These are phyloP conservation scores for Heliopora coerulea DNA, from an alignment of 92 coral and sea anemone species.

Conservation along the genomic window DNA sequence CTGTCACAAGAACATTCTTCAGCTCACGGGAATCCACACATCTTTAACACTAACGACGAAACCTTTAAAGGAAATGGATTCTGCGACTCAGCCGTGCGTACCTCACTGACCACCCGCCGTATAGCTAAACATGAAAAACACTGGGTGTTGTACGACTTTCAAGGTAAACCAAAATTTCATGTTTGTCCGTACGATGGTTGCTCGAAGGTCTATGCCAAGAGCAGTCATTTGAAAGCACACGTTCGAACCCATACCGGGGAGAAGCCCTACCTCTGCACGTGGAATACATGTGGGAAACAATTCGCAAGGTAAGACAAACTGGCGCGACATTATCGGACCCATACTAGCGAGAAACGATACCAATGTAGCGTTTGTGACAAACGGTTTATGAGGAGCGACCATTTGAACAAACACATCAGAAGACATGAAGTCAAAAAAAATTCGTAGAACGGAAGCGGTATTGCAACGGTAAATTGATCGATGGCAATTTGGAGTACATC, in stretches of 20 bases:
- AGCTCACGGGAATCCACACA: too few species aligned
- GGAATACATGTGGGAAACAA: slow-evolving; percentile 83
- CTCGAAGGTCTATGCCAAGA: slow-evolving; percentile 77
- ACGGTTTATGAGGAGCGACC: slow-evolving; percentile 91
- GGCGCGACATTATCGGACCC: slow-evolving; percentile 89
- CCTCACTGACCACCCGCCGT: neutral
- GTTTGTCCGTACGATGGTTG: slow-evolving; percentile 77
- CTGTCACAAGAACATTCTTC: neutral
- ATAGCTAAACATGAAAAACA: neutral
- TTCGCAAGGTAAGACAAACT: slow-evolving; percentile 94
- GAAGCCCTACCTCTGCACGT: slow-evolving; percentile 78
- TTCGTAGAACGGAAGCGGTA: neutral
- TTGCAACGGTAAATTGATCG: too few species aligned
- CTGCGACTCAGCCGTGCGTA: too few species aligned
- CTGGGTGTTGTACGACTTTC: too few species aligned
- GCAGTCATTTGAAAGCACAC: slow-evolving; percentile 91
- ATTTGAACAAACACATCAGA: slow-evolving; percentile 78
- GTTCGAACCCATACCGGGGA: slow-evolving; percentile 90
- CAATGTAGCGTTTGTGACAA: slow-evolving; percentile 75
- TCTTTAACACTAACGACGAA: too few species aligned
- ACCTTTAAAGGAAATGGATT: too few species aligned
- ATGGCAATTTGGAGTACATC: too few species aligned
- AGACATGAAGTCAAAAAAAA: slow-evolving; percentile 58
- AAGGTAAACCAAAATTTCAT: slow-evolving; percentile 52
- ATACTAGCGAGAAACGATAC: slow-evolving; percentile 87